A percentile compares a stretch with the other conserved stretches of the same genome.
Evolutionary conservation across 2,888 invertebrate species (phyloP).

Genomic region (Xestobium rufovillosum): DNA sequence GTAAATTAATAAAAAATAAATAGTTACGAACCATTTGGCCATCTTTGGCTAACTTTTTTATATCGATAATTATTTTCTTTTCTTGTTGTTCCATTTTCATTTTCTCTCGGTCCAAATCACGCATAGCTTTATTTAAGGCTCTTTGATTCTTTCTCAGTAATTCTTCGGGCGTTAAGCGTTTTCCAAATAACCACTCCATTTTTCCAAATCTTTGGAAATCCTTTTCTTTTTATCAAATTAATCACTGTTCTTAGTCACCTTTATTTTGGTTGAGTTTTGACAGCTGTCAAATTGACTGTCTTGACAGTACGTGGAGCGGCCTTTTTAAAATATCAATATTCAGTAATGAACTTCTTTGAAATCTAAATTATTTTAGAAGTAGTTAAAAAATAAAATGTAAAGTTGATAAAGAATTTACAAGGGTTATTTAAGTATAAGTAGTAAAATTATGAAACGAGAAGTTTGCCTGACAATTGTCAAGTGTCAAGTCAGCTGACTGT

Average conservation of each 20-base stretch:
- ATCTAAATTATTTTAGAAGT: too few species aligned
- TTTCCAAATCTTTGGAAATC: too few species aligned
- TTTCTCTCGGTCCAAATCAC: conserved; percentile 91
- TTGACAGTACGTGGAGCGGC: too few species aligned
- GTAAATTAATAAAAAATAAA: conserved; percentile 4
- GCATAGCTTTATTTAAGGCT: conserved; percentile 95
- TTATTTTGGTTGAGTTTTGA: too few species aligned
- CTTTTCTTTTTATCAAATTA: too few species aligned
- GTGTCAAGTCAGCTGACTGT: conserved; percentile 38
- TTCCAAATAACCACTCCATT: conserved; percentile 96
- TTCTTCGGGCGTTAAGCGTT: conserved; percentile 93
- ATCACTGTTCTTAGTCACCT: too few species aligned
- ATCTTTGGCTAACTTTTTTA: conserved; percentile 97
- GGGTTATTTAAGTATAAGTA: too few species aligned
- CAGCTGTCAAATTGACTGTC: too few species aligned
- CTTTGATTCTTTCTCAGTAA: conserved; percentile 98
- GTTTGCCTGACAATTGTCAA: neutral
- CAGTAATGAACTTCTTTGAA: too few species aligned
- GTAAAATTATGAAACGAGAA: neutral
- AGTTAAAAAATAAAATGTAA: too few species aligned
- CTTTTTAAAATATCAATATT: too few species aligned
- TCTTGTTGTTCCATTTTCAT: conserved; percentile 98
- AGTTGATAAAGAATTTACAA: too few species aligned
- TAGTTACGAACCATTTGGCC: conserved; percentile 98
- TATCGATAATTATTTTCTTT: conserved; percentile 96